Base-by-base conservation (phyloP, 1,140 invertebrate species). In the Procambarus virginalis region DNA sequence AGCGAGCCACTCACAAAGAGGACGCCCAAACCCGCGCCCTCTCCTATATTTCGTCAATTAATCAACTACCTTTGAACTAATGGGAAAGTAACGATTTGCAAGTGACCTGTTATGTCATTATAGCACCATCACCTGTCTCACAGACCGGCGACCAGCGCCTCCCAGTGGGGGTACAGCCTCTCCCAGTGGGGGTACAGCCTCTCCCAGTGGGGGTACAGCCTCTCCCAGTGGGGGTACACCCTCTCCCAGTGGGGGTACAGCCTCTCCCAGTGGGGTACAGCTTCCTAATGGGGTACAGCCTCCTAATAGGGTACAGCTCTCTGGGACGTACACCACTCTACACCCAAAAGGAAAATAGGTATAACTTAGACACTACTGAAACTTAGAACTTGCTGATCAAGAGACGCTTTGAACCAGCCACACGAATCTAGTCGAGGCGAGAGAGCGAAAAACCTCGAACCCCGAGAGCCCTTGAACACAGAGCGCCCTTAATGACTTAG, bases 1-100 rank as follows among this genome's bases (percentile, higher is more conserved):
- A 60, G 75, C 45, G 45, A 81, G 46, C 34, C 78, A 22, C 51
- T 46, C 49, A 9, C 60, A 48, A 68, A 22, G 22, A 75, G 45
- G 45, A 17, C 84, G 34, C 34, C 34, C 34, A 34, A 34, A 34
- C 34, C 34, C 34, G 34, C 49, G 14, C 49, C 83, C 45, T 76
- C 84, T 73, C 48, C 84, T 58, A 34, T 34, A 73, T 75, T 86
- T 75, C 68, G 51, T 76, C 84, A 86, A 86, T 75, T 60, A 86
- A 77, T 86, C 75, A 78, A 55, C 0, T 58, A 86, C 60, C 68
- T 77, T 78, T 86, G 84, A 86, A 51, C 84, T 86, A 73, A 55
- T 76, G 51, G 83, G 73, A 49, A 73, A 86, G 84, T 22, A 60
- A 78, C 34, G 48, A 49, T n/a, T 6, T 73, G 17, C 75, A n/a